phyloP scores from a whole-genome alignment of 2,113 vertebrate genomes.

The Chlorodrepanis virens region DNA sequence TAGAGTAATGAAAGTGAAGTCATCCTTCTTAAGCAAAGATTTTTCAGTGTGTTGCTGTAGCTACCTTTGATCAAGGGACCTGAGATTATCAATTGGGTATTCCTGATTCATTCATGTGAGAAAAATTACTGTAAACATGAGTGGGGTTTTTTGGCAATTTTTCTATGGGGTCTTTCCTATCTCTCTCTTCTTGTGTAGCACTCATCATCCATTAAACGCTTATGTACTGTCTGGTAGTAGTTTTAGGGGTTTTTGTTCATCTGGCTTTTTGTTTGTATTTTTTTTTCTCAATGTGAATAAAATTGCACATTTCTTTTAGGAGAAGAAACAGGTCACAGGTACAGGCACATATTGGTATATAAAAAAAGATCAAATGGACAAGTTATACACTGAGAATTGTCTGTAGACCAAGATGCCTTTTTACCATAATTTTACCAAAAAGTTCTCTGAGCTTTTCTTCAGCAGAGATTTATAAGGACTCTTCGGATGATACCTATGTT shows the following conservation, averaged over 20 bases:
- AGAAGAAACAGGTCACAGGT: background rate
- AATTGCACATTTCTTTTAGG: background rate
- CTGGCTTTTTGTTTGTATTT: background rate
- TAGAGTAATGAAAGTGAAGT: background rate
- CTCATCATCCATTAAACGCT: background rate
- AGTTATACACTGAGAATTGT: background rate
- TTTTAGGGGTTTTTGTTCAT: fast-evolving
- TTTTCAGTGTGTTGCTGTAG: background rate
- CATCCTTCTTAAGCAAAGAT: background rate
- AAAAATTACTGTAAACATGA: background rate
- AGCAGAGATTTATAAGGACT: background rate
- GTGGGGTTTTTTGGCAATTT: background rate
- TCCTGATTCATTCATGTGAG: background rate
- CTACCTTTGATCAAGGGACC: background rate
- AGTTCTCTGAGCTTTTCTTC: background rate
- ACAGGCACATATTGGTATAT: background rate
- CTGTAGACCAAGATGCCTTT: background rate
- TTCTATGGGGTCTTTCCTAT: background rate
- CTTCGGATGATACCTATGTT: background rate
- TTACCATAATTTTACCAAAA: background rate
- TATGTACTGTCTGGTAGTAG: background rate
- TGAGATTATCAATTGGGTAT: background rate
- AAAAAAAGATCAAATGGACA: background rate
- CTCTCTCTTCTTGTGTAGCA: background rate
- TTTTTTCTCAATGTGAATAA: background rate